Base-by-base conservation (phyloP, 1,140 invertebrate genomes). In the Theocolax elegans region DNA sequence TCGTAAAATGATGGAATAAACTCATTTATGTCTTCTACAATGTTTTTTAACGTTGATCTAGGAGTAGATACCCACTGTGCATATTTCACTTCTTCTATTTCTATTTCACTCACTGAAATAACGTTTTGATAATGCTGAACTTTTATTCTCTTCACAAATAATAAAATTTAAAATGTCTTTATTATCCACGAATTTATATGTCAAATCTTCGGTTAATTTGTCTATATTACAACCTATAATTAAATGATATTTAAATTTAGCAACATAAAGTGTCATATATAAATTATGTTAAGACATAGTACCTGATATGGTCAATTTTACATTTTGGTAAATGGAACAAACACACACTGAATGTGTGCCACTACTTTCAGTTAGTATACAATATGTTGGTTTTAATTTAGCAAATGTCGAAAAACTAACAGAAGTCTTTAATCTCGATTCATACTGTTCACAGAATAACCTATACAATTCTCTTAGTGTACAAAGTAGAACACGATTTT, bases 1-100 rank as follows among this genome's bases (percentile, higher is more conserved):
- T 58, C 19, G 31, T 49, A 65, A 29, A 72, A 72, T 7, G 2
- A 0, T 15, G 0, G 0, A 10, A 65, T 38, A 65, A 72, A 72
- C 1, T 59, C 44, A 3, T 29, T 13, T 21, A 44, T 12, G 13
- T 21, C 15, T 27, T 63, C 56, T 10, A 13, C 46, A 48, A 58
- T 21, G 9, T 23, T 64, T 64, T 64, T 65, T 3, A 72, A 46
- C 25, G 17, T 38, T 13, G 63, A 35, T 48, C 38, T 29, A 21
- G 71, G 64, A 56, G 60, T 67, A 10, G 49, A 67, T 13, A 72
- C 38, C 66, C 71, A 72, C 51, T 72, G 66, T 51, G 53, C 53
- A 44, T 64, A 68, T 27, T 2, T 49, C 8, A 72, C 27, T 27
- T 21, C 31, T 17, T 67, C 15, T 17, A 72, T 58, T 13, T 31